Percentiles rank a stretch among this genome's conserved stretches.
Evolutionary conservation across 2,888 invertebrate genomes (phyloP).

Genomic region (Idaea aversata): DNA sequence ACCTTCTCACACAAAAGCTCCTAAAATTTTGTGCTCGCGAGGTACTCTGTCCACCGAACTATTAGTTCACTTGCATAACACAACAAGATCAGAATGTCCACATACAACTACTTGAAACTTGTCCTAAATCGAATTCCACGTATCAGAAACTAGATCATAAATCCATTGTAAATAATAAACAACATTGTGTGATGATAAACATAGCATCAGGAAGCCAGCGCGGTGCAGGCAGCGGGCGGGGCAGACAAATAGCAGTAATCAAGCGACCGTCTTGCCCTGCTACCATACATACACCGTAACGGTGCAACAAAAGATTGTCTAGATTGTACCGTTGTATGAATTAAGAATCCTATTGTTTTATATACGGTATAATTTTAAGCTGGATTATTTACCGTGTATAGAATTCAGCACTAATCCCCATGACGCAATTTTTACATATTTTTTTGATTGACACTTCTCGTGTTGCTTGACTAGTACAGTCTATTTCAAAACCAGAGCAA

Average conservation of each 20-base stretch:
- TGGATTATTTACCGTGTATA: not conserved
- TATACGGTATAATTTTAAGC: not conserved
- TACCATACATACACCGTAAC: constrained; percentile 18
- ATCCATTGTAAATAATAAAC: not conserved
- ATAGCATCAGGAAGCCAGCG: constrained; percentile 31
- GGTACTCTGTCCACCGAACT: too few species aligned
- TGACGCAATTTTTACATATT: not conserved
- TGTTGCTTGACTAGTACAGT: not conserved
- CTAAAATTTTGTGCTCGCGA: too few species aligned
- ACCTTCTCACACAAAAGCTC: too few species aligned
- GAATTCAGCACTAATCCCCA: not conserved
- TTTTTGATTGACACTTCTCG: not conserved
- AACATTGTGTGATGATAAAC: constrained; percentile 17
- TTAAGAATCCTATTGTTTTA: not conserved
- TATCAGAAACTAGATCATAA: too few species aligned
- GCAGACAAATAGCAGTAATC: constrained; percentile 54
- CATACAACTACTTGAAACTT: too few species aligned
- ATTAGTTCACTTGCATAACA: too few species aligned
- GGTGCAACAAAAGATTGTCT: constrained; percentile 26
- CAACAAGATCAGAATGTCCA: too few species aligned
- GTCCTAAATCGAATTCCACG: too few species aligned
- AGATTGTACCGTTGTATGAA: constrained; percentile 28
- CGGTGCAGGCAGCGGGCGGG: constrained; percentile 18
- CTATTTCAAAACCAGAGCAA: too few species aligned
- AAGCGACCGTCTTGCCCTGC: constrained; percentile 29